These are phyloP conservation scores for Athripsodes cinereus DNA, from an alignment of 2,888 invertebrate genomes.

Conservation along the genomic window DNA sequence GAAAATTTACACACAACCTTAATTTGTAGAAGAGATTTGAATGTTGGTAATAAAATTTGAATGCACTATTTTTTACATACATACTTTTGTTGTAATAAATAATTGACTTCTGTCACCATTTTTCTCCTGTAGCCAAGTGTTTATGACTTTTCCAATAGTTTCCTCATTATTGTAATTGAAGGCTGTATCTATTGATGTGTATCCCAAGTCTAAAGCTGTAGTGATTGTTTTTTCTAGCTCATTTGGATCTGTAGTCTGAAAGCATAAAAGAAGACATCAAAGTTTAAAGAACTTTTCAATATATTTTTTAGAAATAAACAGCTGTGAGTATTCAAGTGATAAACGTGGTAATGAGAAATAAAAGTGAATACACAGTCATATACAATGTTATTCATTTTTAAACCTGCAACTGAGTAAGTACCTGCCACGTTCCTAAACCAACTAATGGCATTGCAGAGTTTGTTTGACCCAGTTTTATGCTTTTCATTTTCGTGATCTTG, in stretches of 20 bases:
- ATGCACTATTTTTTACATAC: no score
- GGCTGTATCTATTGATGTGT: constrained; percentile 74
- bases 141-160: constrained; percentile 62
- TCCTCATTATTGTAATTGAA: constrained; percentile 75
- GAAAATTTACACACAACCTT: constrained; percentile 28
- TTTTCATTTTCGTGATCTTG: constrained; percentile 29
- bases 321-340: no score
- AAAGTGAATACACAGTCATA: not conserved
- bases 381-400: no score
- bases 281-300: not conserved
- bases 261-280: not conserved
- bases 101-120: constrained; percentile 62
- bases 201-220: constrained; percentile 62
- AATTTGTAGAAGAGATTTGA: not conserved
- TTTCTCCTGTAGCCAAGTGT: constrained; percentile 58
- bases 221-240: constrained; percentile 59
- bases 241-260: constrained; percentile 29
- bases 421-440: constrained; percentile 70
- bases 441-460: constrained; percentile 60
- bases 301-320: no score
- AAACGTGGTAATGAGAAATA: no score
- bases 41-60: not conserved
- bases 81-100: constrained; percentile 76
- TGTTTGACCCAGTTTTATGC: constrained; percentile 41
- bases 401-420: constrained; percentile 29